Evolutionary conservation across 2,888 invertebrate species (phyloP), one percentile per base, ranked within the genome.

Genomic region (Idaea aversata): DNA sequence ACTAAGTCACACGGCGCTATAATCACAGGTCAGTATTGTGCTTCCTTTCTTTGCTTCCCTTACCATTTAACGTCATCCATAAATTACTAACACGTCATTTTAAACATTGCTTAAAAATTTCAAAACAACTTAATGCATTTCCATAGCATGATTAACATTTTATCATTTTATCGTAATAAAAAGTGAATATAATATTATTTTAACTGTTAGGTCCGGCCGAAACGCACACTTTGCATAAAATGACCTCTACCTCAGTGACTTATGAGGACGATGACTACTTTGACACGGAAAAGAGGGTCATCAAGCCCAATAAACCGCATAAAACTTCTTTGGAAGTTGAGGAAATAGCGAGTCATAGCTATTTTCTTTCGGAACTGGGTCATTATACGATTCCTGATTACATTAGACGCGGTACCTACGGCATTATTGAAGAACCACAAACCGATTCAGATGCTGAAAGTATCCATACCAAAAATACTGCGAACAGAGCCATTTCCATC

Each of bases 151-250:
- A 67, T 71, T 80, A 79, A 79, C 72, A 74, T 68, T 70, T 65
- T 63, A 66, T 69, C 69, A 75, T 75, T 73, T 69, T 77, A 77
- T 68, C 80, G 74, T 78, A 74, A 76, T 69, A 74, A 77, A 80
- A 82, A 84, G 80, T 85, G 82, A 84, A 83, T 82, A 85, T 87
- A 85, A 84, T 87, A 85, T 82, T 88, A 88, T 92, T 91, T 91
- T 88, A 91, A 93, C 85, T 91, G 90, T 71, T 93, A 95, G 95
- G 95, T 94, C 94, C 95, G 75, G 95, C 95, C 74, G 95, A 95
- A 93, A 93, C 94, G 77, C 95, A 94, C 86, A 93, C 94, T 74
- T 93, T 95, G 86, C 94, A 95, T 92, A 95, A 94, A 93, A 94
- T 94, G 93, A 94, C 93, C 63, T 93, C 95, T 64, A 94, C 93